Conservation (phyloP, 2,113 vertebrate species). For the Oreocharis arfaki region DNA sequence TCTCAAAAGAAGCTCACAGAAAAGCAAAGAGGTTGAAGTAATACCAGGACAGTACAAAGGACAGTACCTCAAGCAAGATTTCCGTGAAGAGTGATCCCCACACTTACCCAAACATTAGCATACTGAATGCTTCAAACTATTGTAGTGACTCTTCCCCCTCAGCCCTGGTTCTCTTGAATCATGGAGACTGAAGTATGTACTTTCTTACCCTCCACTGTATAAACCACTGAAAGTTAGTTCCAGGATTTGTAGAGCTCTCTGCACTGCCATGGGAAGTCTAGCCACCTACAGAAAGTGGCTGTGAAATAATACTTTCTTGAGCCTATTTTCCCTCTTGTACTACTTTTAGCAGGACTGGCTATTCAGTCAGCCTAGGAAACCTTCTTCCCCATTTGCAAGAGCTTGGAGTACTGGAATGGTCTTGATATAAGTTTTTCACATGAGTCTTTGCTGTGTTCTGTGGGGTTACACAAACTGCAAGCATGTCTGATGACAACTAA, state of each 20-base stretch:
- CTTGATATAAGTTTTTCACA: neutral
- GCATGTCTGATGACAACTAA: neutral
- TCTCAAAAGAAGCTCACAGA: neutral
- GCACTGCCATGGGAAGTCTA: neutral
- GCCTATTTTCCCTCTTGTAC: neutral
- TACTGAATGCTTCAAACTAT: neutral
- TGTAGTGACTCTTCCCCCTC: neutral
- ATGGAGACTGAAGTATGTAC: fast-evolving
- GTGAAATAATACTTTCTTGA: neutral
- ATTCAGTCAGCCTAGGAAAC: neutral
- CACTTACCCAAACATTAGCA: neutral
- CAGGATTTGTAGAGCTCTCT: neutral
- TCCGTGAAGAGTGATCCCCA: neutral
- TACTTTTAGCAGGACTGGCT: neutral
- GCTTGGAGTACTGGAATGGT: neutral
- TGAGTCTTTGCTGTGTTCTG: neutral
- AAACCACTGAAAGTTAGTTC: neutral
- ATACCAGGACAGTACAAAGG: neutral
- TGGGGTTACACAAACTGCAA: neutral
- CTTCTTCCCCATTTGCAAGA: neutral
- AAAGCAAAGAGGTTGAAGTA: neutral
- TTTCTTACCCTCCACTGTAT: neutral
- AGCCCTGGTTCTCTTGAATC: neutral
- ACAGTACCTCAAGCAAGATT: neutral
- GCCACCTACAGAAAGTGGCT: neutral